phyloP scores from a whole-genome alignment of 2,888 invertebrate genomes.

The Xestia xanthographa region DNA sequence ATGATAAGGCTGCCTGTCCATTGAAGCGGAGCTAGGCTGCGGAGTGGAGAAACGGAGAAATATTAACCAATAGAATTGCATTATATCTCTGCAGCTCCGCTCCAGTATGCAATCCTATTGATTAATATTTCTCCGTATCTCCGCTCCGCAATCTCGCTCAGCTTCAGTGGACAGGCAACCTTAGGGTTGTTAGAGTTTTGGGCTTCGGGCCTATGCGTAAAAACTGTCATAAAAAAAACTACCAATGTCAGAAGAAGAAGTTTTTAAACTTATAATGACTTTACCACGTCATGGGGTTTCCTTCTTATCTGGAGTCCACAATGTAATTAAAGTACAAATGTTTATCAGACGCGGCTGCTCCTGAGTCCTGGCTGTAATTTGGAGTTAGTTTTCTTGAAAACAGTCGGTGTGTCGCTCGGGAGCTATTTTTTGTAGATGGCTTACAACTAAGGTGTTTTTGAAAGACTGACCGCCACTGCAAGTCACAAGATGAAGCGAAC shows the following conservation, averaged over 20 bases:
- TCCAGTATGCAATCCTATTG: too few relatives aligned
- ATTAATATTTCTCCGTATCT: too few relatives aligned
- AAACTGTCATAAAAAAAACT: background rate
- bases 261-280: background rate
- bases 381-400: conserved; percentile 72
- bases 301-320: background rate
- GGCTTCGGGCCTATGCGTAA: background rate
- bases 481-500: conserved; percentile 46
- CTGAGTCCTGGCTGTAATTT: conserved; percentile 66
- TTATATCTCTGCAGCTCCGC: too few relatives aligned
- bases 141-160: too few relatives aligned
- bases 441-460: conserved; percentile 77
- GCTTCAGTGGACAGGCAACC: too few relatives aligned
- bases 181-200: background rate
- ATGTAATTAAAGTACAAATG: conserved; percentile 46
- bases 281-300: background rate
- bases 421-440: conserved; percentile 74
- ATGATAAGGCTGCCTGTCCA: too few relatives aligned
- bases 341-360: conserved; percentile 41
- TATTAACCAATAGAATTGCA: too few relatives aligned
- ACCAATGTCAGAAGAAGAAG: background rate
- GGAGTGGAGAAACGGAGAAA: too few relatives aligned
- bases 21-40: too few relatives aligned
- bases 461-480: conserved; percentile 67
- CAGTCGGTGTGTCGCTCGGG: conserved; percentile 59